These are phyloP conservation scores for Euplexia lucipara DNA, from an alignment of 2,888 invertebrate genomes.

Conservation along the genomic window DNA sequence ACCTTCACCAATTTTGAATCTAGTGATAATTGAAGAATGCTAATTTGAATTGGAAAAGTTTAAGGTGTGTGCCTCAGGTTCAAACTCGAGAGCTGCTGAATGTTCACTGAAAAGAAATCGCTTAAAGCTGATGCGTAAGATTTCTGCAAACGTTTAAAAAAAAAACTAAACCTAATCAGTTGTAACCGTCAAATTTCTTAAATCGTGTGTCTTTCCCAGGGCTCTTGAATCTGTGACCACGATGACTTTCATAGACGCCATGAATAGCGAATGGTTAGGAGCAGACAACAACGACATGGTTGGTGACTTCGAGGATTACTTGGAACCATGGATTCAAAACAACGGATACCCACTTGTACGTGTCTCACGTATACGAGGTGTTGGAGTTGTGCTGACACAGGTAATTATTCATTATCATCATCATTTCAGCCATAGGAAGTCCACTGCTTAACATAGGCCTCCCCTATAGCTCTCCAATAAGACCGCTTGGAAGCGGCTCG, in stretches of 20 bases:
- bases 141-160: too few relatives aligned
- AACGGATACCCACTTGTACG: conserved; percentile 80
- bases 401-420: conserved; percentile 67
- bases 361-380: conserved; percentile 71
- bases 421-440: too few relatives aligned
- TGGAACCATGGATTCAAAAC: conserved; percentile 75
- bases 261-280: conserved; percentile 71
- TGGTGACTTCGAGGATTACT: conserved; percentile 69
- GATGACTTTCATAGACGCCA: conserved; percentile 75
- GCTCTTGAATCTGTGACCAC: conserved; percentile 72
- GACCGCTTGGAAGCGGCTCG: too few relatives aligned
- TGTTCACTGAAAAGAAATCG: too few relatives aligned
- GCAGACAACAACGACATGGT: conserved; percentile 60
- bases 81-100: too few relatives aligned
- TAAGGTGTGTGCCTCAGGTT: too few relatives aligned
- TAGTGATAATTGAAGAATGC: too few relatives aligned
- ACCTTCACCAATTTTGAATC: too few relatives aligned
- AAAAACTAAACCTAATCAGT: fast-evolving
- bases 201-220: conserved; percentile 60
- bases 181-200: neutral
- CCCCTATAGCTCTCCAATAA: too few relatives aligned
- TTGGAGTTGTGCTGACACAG: conserved; percentile 78
- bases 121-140: too few relatives aligned
- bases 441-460: too few relatives aligned
- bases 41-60: too few relatives aligned